Conservation (phyloP, 2,113 vertebrate genomes). For the Corvus cornix region DNA sequence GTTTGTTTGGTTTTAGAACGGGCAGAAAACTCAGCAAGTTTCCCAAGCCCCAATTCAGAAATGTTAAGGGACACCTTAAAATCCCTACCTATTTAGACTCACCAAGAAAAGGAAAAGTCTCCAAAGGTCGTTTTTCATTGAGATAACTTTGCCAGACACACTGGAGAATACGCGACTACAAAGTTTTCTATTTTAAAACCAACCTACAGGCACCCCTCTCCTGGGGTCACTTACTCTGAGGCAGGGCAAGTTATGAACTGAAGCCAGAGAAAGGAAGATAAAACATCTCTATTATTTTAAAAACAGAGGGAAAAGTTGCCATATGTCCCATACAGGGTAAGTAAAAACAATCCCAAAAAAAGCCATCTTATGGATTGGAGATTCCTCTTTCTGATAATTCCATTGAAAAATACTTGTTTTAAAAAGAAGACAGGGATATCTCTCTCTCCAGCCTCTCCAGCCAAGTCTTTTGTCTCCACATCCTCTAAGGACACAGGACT, state of each 20-base stretch:
- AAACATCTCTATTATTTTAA: background rate
- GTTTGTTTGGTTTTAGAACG: background rate
- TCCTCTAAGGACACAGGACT: background rate
- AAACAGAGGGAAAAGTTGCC: slow-evolving; percentile 14
- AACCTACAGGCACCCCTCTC: background rate
- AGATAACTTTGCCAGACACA: background rate
- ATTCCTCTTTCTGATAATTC: background rate
- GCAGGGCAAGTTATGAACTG: slow-evolving; percentile 32
- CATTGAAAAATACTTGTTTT: background rate
- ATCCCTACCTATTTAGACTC: slow-evolving; percentile 29
- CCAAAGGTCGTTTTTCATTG: background rate
- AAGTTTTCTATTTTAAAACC: slow-evolving; percentile 22
- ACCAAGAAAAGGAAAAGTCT: slow-evolving; percentile 22
- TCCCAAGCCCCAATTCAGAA: slow-evolving; percentile 33
- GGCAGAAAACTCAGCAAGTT: slow-evolving; percentile 49
- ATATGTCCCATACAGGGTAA: background rate
- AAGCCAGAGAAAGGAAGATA: slow-evolving; percentile 26
- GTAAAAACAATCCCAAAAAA: background rate
- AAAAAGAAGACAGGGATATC: background rate
- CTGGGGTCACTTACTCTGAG: background rate
- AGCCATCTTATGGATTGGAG: background rate
- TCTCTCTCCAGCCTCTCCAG: background rate
- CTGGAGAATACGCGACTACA: background rate
- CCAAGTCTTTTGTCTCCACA: background rate
- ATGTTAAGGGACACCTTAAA: slow-evolving; percentile 42